These are phyloP conservation scores for Bujurquina vittata DNA, from an alignment of 2,113 vertebrate genomes.

Conservation along the genomic window DNA sequence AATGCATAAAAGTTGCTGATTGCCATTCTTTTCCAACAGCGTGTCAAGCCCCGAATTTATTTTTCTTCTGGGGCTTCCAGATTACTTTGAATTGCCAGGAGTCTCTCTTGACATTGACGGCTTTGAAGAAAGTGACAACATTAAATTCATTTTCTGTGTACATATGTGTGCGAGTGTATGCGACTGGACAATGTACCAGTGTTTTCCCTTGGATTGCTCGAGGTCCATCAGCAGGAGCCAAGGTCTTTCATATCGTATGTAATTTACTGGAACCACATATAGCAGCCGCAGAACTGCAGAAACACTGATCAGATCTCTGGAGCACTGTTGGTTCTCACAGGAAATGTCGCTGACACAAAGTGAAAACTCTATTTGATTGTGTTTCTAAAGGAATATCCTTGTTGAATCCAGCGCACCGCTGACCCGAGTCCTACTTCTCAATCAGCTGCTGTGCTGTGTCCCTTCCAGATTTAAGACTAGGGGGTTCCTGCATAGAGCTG, in stretches of 20 bases:
- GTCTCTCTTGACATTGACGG: slow-evolving; percentile 82
- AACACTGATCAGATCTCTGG: slow-evolving; percentile 63
- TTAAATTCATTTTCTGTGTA: slow-evolving; percentile 72
- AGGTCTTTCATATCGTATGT: slow-evolving; percentile 64
- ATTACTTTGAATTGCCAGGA: slow-evolving; percentile 90
- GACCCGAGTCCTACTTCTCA: slow-evolving; percentile 48
- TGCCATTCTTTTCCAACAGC: slow-evolving; percentile 92
- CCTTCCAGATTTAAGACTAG: slow-evolving; percentile 25
- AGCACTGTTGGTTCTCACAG: slow-evolving; percentile 41
- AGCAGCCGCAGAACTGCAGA: slow-evolving; percentile 18
- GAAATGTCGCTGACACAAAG: slow-evolving; percentile 58
- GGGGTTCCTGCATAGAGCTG: slow-evolving; percentile 24
- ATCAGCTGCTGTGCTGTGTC: slow-evolving; percentile 22
- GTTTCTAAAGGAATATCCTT: slow-evolving; percentile 50
- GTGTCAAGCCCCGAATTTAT: slow-evolving; percentile 88
- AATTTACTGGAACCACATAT: slow-evolving; percentile 63
- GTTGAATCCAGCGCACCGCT: slow-evolving; percentile 43
- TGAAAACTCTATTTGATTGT: slow-evolving; percentile 50
- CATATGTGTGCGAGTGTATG: slow-evolving; percentile 43
- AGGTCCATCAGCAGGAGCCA: slow-evolving; percentile 50
- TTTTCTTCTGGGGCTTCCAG: slow-evolving; percentile 85
- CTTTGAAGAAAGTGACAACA: slow-evolving; percentile 81
- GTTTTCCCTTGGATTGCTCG: slow-evolving; percentile 72
- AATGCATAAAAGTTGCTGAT: slow-evolving; percentile 98
- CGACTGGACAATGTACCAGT: slow-evolving; percentile 52